Conservation (phyloP, 2,888 invertebrate species). For the Hydraecia micacea region DNA sequence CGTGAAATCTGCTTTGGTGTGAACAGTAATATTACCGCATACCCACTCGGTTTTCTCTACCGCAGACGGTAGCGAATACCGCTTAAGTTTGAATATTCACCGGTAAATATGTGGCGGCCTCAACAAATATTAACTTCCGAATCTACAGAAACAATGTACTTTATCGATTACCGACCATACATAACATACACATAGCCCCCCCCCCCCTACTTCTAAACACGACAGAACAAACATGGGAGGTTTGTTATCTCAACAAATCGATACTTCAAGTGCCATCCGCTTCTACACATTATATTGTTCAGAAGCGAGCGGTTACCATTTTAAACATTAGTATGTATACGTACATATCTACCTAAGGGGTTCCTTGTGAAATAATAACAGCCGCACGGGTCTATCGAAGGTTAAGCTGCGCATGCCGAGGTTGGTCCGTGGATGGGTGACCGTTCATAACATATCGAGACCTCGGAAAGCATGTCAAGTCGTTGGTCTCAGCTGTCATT, state of each 20-base stretch:
- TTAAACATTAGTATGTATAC: neutral
- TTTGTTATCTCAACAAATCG: conserved; percentile 35
- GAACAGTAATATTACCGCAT: too few relatives aligned
- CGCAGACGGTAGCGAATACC: too few relatives aligned
- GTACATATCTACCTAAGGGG: too few relatives aligned
- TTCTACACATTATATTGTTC: conserved; percentile 14
- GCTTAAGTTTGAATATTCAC: neutral
- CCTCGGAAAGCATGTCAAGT: too few relatives aligned
- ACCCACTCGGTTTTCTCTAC: too few relatives aligned
- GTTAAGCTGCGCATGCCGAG: too few relatives aligned
- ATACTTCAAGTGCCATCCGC: conserved; percentile 36
- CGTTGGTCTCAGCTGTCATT: too few relatives aligned
- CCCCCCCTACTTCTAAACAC: neutral
- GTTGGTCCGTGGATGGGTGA: too few relatives aligned
- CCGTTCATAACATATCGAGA: too few relatives aligned
- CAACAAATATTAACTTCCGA: neutral
- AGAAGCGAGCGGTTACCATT: neutral
- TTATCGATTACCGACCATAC: neutral
- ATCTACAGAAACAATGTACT: neutral
- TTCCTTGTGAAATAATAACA: too few relatives aligned
- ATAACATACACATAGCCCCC: neutral
- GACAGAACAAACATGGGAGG: conserved; percentile 15
- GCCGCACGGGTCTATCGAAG: too few relatives aligned
- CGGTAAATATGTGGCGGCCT: neutral
- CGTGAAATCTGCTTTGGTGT: too few relatives aligned